Base-by-base conservation (phyloP, 1,140 invertebrate genomes). In the Augochlora pura region DNA sequence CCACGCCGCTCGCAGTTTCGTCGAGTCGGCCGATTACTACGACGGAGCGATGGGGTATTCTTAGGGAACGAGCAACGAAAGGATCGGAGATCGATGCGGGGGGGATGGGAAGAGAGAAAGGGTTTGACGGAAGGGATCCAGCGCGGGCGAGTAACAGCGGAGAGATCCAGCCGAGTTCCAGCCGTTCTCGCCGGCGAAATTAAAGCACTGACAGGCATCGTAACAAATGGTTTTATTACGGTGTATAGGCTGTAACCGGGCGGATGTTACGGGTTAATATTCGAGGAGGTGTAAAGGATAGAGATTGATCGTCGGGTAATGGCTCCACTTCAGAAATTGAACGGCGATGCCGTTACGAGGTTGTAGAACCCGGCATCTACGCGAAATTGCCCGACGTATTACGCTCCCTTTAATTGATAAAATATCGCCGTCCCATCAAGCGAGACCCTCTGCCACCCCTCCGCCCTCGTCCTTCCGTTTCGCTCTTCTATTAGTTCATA, bases 221-320 rank as follows among this genome's bases (percentile, higher is more conserved):
- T 66, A 66, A 66, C 64, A 49, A 66, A 66, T 66, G 64, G 39
- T 66, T 66, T 66, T 66, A 66, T 66, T 66, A 25, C 64, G 2
- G 59, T 39, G 39, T 65, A 65, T 38, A 38, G 64, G 64, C n/a
- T 46, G 39, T 42, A 23, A 65, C 64, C 39, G 38, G 10, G 8
- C n/a, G 38, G 64, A 65, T 65, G 39, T 65, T 65, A 66, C 39
- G n/a, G 64, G n/a, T 66, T 46, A 25, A 32, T 63, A 63, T 23
- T 25, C 42, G 21, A n/a, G n/a, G 12, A 46, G 23, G 64, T 46
- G 39, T 42, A 23, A 39, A 16, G 12, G 39, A 66, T 46, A 16
- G 39, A 66, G 64, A 66, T 66, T 25, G 64, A 66, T 66, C 64
- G 39, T 46, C n/a, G 39, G 18, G 64, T 39, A 63, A 63, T 32